Percentiles rank a stretch among this genome's conserved stretches.
Evolutionary conservation across 1,140 invertebrate species (phyloP).

Genomic region (Drosophila kurseongensis): DNA sequence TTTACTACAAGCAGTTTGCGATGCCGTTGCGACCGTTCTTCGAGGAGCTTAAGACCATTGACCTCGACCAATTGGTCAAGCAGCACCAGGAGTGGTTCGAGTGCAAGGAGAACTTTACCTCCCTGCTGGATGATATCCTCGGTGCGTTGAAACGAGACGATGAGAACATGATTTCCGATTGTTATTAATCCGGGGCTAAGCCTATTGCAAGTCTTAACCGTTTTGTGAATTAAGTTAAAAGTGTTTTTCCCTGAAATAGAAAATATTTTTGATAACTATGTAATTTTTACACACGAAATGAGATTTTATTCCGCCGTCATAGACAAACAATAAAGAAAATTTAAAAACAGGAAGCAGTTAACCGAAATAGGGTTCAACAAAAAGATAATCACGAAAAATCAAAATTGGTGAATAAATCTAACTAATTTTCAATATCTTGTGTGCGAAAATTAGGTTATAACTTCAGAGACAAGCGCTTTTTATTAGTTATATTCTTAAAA

Average conservation of each 20-base stretch:
- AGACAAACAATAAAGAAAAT: conserved; percentile 8
- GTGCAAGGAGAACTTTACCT: conserved; percentile 87
- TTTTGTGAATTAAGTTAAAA: conserved; percentile 31
- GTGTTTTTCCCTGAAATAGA: conserved; percentile 31
- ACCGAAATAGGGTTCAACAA: too few relatives aligned
- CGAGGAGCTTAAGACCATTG: conserved; percentile 85
- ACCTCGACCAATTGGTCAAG: conserved; percentile 86
- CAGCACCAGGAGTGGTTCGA: conserved; percentile 87
- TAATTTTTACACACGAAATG: conserved; percentile 18
- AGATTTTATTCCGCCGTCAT: conserved; percentile 26
- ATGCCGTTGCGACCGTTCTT: conserved; percentile 86
- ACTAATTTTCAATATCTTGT: too few relatives aligned
- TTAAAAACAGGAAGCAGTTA: neutral
- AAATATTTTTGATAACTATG: conserved; percentile 44
- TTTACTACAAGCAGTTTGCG: conserved; percentile 84
- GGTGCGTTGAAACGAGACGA: conserved; percentile 85
- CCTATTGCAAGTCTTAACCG: conserved; percentile 1
- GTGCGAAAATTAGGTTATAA: too few relatives aligned
- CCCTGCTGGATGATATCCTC: conserved; percentile 89
- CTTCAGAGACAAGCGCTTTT: too few relatives aligned
- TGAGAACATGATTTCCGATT: conserved; percentile 87
- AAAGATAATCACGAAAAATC: neutral
- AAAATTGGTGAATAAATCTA: neutral
- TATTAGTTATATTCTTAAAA: neutral
- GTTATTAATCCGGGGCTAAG: conserved; percentile 85